These are phyloP conservation scores for Microcebus jonahi DNA, from an alignment of 2,113 vertebrate species.

Conservation along the genomic window DNA sequence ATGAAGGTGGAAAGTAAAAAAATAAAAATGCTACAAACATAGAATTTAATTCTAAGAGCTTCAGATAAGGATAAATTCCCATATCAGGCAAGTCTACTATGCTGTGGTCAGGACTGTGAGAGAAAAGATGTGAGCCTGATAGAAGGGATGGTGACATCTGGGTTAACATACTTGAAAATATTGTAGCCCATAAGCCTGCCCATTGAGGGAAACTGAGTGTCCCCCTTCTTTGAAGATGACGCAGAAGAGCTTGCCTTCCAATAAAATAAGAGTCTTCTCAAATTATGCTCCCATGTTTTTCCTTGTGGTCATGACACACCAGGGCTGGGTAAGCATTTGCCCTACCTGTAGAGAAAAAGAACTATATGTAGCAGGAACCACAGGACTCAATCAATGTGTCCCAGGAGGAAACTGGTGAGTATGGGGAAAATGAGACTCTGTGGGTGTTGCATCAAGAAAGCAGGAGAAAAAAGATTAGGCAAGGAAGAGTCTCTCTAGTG, in stretches of 20 bases:
- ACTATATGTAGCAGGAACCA: not conserved
- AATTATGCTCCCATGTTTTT: not conserved
- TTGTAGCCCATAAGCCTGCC: not conserved
- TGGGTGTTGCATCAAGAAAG: not conserved
- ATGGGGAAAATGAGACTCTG: fast-evolving
- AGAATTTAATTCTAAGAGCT: not conserved
- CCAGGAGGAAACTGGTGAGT: not conserved
- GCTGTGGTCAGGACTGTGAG: not conserved
- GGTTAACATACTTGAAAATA: not conserved
- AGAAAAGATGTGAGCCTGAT: not conserved
- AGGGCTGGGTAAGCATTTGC: not conserved
- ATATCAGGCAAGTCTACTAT: not conserved
- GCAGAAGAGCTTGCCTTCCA: not conserved
- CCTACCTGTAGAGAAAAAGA: not conserved
- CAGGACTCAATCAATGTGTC: not conserved
- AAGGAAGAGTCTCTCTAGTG: not conserved
- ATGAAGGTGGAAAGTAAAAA: not conserved
- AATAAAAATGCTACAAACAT: not conserved
- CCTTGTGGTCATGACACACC: not conserved
- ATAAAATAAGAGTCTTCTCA: not conserved
- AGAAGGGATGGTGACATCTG: not conserved
- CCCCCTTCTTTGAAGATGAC: not conserved
- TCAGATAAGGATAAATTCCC: not conserved
- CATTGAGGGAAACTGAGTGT: not conserved
- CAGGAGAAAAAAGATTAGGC: not conserved